phyloP scores from a whole-genome alignment of 2,888 invertebrate species.

The Phanerotoma sp. region DNA sequence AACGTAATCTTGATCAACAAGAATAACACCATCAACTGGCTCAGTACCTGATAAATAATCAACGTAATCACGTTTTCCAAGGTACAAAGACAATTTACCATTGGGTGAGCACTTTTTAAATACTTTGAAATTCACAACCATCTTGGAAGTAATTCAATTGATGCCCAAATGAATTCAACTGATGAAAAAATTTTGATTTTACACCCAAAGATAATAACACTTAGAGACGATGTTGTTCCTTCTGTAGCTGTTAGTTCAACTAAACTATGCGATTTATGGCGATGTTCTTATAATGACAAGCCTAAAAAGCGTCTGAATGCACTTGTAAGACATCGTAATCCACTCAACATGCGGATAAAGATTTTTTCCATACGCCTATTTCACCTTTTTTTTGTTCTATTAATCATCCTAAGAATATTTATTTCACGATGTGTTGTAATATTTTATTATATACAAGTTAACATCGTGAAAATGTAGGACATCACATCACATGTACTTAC shows the following conservation, averaged over 20 bases:
- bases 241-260: constrained; percentile 7
- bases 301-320: constrained; percentile 34
- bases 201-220: too few relatives aligned
- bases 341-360: constrained; percentile 43
- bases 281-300: constrained; percentile 41
- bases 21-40: constrained; percentile 86
- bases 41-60: constrained; percentile 85
- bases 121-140: constrained; percentile 90
- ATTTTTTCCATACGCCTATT: constrained; percentile 23
- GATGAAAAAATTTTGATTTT: neutral
- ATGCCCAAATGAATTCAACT: neutral
- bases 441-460: too few relatives aligned
- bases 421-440: neutral
- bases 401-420: neutral
- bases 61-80: constrained; percentile 85
- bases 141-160: constrained; percentile 59
- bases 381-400: constrained; percentile 18
- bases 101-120: constrained; percentile 90
- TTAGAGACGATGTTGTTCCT: neutral
- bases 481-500: neutral
- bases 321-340: constrained; percentile 47
- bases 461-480: neutral
- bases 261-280: constrained; percentile 9
- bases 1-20: constrained; percentile 84
- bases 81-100: constrained; percentile 81